These are phyloP conservation scores for Caenorhabditis becei DNA, from an alignment of 2,888 invertebrate genomes.

Conservation along the genomic window DNA sequence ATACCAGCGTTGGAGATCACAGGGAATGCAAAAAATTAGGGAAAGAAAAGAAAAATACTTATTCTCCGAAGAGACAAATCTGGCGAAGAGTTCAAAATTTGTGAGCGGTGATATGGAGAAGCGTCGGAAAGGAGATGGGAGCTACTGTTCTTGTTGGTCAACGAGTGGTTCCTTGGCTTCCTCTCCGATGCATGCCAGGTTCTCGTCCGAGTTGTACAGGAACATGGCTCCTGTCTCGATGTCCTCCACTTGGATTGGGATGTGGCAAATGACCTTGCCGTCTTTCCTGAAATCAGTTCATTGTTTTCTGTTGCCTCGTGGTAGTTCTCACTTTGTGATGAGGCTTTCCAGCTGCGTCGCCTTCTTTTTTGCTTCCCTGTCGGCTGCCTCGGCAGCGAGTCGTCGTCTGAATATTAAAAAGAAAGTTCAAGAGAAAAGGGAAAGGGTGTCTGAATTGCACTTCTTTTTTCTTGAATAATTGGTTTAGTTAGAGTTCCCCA, in stretches of 20 bases:
- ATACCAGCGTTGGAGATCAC: conserved; percentile 62
- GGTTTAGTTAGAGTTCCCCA: conserved; percentile 22
- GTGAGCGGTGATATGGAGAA: conserved; percentile 35
- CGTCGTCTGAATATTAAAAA: conserved; percentile 55
- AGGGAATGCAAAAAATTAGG: conserved; percentile 46
- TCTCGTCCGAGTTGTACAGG: conserved; percentile 62
- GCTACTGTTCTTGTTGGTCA: conserved; percentile 21
- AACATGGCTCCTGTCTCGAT: conserved; percentile 65
- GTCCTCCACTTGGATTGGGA: conserved; percentile 63
- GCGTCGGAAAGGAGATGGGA: background rate
- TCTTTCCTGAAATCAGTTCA: conserved; percentile 51
- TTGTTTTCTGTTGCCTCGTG: background rate
- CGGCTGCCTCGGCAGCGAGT: conserved; percentile 54
- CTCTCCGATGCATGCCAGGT: conserved; percentile 37
- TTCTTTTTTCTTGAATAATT: conserved; percentile 15
- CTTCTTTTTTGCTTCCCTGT: conserved; percentile 57
- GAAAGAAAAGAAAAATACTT: conserved; percentile 12
- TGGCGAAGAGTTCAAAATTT: conserved; percentile 9
- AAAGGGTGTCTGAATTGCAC: background rate
- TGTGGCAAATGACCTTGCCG: conserved; percentile 62
- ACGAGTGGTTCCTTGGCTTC: conserved; percentile 47
- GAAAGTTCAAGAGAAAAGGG: conserved; percentile 7
- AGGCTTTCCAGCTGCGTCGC: conserved; percentile 54
- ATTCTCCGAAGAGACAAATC: background rate
- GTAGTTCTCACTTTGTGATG: conserved; percentile 55